Conservation (phyloP, 2,113 vertebrate genomes). For the Chaenogobius annularis region DNA sequence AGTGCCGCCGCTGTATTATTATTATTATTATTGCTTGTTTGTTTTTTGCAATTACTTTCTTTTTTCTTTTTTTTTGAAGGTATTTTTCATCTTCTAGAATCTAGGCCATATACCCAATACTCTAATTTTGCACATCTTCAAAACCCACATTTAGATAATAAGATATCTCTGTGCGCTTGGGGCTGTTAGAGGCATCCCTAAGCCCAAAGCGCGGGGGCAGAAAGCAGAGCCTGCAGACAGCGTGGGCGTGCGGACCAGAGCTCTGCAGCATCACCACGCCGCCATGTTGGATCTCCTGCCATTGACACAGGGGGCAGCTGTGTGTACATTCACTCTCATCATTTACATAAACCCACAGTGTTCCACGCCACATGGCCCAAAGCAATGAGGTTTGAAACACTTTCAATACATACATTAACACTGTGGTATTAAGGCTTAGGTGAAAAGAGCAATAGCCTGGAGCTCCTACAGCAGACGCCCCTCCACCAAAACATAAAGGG, state of each 20-base stretch:
- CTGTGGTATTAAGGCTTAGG: background rate
- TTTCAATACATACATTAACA: background rate
- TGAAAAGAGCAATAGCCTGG: background rate
- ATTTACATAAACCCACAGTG: conserved; percentile 12
- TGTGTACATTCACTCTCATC: conserved; percentile 13
- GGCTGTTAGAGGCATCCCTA: conserved; percentile 32
- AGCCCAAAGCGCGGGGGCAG: conserved; percentile 37
- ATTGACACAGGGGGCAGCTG: conserved; percentile 19
- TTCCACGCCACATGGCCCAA: conserved; percentile 20
- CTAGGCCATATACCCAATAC: background rate
- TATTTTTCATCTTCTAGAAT: no score
- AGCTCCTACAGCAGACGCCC: background rate
- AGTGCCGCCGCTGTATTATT: no score
- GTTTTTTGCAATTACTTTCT: no score
- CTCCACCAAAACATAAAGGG: background rate
- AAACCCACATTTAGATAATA: background rate
- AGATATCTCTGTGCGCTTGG: background rate
- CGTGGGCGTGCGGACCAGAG: conserved; percentile 52
- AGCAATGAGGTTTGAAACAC: background rate
- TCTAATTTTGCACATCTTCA: background rate
- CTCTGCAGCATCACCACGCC: conserved; percentile 31
- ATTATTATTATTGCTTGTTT: no score
- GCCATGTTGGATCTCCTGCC: background rate
- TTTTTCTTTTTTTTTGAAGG: no score
- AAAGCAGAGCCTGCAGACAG: conserved; percentile 56